A percentile compares a stretch with the other conserved stretches of the same genome.
Conservation (phyloP, 2,797 vertebrate species). For the Arnoldichthys spilopterus region DNA sequence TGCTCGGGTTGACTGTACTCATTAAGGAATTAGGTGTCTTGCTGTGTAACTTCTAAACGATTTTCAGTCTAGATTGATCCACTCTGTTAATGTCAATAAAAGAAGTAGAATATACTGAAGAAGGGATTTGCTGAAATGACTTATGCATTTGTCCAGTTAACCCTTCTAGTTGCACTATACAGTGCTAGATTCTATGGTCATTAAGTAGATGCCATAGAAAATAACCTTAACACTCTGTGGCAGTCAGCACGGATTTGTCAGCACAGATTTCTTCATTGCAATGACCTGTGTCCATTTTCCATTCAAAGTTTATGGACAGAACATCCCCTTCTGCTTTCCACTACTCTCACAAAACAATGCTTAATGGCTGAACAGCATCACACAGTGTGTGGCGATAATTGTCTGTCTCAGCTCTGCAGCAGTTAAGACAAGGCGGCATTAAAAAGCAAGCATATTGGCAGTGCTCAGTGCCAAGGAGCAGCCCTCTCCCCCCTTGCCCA, state of each 20-base stretch:
- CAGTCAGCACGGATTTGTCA: background rate
- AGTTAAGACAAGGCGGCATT: conserved; percentile 45
- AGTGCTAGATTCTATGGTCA: background rate
- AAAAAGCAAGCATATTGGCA: conserved; percentile 80
- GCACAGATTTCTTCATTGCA: background rate
- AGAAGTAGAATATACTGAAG: background rate
- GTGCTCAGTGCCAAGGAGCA: conserved; percentile 80
- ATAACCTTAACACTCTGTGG: background rate
- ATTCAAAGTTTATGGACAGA: background rate
- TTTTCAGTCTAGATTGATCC: background rate
- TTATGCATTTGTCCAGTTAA: too few species aligned
- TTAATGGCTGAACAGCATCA: conserved; percentile 40
- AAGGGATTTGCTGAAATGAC: too few species aligned
- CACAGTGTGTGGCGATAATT: conserved; percentile 49
- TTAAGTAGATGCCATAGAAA: background rate
- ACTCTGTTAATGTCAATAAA: background rate
- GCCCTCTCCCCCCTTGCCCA: conserved; percentile 59
- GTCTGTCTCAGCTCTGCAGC: conserved; percentile 35
- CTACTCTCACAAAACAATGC: conserved; percentile 5
- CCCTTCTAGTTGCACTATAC: background rate
- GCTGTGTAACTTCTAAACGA: background rate
- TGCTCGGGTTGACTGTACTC: background rate
- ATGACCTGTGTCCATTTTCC: background rate
- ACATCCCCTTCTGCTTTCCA: background rate
- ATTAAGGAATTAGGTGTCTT: background rate